phyloP scores from a whole-genome alignment of 2,113 vertebrate genomes.

The Dasyurus viverrinus region DNA sequence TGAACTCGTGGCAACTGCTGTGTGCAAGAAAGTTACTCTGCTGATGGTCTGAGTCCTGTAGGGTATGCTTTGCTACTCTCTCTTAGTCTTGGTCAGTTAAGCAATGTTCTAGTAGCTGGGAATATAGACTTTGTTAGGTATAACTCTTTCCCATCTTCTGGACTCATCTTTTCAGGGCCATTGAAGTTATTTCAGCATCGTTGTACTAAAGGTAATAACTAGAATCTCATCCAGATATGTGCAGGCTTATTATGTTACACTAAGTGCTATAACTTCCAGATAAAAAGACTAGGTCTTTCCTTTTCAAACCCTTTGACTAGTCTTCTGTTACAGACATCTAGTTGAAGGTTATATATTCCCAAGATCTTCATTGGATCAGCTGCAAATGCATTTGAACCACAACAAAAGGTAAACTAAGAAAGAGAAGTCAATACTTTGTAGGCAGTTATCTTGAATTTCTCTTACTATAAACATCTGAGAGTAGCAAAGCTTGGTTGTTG shows the following conservation, averaged over 20 bases:
- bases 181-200: background rate
- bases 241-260: background rate
- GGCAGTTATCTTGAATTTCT: background rate
- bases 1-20: background rate
- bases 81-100: background rate
- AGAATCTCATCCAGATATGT: background rate
- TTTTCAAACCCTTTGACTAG: background rate
- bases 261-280: background rate
- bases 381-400: background rate
- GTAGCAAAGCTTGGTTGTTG: background rate
- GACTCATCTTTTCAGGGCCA: background rate
- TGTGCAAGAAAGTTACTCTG: background rate
- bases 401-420: background rate
- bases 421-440: background rate
- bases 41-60: background rate
- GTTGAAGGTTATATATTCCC: background rate
- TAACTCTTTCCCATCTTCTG: background rate
- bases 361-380: background rate
- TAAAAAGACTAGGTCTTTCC: background rate
- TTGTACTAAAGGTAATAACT: background rate
- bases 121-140: background rate
- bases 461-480: background rate
- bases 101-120: background rate
- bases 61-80: background rate
- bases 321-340: background rate